phyloP scores from a whole-genome alignment of 2,113 vertebrate species.

The Podarcis raffonei region DNA sequence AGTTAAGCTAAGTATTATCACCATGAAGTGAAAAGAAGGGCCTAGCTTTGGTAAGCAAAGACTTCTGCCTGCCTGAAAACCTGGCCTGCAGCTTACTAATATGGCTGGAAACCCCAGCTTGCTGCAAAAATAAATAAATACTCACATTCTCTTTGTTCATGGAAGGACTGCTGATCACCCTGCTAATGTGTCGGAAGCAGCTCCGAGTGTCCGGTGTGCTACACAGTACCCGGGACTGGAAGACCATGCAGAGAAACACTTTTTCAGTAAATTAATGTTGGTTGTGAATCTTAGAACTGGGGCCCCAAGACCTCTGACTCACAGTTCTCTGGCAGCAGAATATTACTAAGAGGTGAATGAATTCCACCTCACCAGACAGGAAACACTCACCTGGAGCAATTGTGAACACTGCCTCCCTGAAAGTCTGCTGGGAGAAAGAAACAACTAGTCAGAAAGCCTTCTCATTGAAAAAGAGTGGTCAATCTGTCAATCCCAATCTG shows the following conservation, averaged over 20 bases:
- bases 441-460: neutral
- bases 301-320: neutral
- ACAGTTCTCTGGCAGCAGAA: neutral
- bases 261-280: conserved; percentile 11
- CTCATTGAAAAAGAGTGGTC: too few relatives aligned
- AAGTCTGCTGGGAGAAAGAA: conserved; percentile 48
- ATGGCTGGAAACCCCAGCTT: neutral
- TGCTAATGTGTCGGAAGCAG: conserved; percentile 25
- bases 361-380: conserved; percentile 2
- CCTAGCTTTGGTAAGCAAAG: neutral
- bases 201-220: conserved; percentile 54
- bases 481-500: too few relatives aligned
- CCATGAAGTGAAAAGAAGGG: neutral
- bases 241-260: conserved; percentile 24
- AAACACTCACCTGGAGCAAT: conserved; percentile 54
- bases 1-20: neutral
- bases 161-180: neutral
- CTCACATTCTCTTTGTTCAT: conserved; percentile 75
- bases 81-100: neutral
- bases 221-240: conserved; percentile 64
- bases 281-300: neutral
- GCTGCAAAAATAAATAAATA: conserved; percentile 8
- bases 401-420: conserved; percentile 32
- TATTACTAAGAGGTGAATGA: conserved; percentile 19
- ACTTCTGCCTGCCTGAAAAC: neutral